Evolutionary conservation across 2,797 vertebrate species (phyloP).

Genomic region (Peromyscus eremicus): DNA sequence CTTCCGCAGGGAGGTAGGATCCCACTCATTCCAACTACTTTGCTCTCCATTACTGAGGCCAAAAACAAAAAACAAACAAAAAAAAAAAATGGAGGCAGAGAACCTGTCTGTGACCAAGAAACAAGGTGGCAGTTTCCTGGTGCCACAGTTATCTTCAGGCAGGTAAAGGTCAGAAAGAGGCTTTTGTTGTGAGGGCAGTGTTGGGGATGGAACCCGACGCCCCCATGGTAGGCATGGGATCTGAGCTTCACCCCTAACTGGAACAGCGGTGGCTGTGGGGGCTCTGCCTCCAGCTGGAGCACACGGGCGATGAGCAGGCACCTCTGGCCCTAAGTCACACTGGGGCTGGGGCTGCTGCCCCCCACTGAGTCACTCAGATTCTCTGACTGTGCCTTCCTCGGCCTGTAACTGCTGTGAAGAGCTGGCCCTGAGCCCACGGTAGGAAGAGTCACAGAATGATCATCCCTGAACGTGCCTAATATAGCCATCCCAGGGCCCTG

Average conservation of each 20-base stretch:
- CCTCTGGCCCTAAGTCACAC: background rate
- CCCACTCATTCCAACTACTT: background rate
- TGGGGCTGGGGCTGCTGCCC: background rate
- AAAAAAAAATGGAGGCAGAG: background rate
- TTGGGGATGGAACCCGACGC: background rate
- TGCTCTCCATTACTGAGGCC: background rate
- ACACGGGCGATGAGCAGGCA: background rate
- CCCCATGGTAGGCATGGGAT: background rate
- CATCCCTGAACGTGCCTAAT: slow-evolving; percentile 71
- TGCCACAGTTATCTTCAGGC: background rate
- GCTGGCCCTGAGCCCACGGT: slow-evolving; percentile 67
- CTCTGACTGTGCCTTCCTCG: background rate
- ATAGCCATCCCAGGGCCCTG: slow-evolving; percentile 53
- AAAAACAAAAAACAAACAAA: no score
- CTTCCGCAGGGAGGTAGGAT: background rate
- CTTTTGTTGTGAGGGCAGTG: background rate
- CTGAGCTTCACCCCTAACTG: background rate
- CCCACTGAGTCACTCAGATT: background rate
- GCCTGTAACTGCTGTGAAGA: slow-evolving; percentile 12
- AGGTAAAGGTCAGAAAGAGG: background rate
- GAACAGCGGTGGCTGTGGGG: background rate
- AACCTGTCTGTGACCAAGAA: background rate
- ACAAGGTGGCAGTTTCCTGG: background rate
- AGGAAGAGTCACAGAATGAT: slow-evolving; percentile 70
- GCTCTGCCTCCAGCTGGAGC: background rate